Evolutionary conservation across 2,113 vertebrate genomes (phyloP).

Genomic region (Lepisosteus oculatus): DNA sequence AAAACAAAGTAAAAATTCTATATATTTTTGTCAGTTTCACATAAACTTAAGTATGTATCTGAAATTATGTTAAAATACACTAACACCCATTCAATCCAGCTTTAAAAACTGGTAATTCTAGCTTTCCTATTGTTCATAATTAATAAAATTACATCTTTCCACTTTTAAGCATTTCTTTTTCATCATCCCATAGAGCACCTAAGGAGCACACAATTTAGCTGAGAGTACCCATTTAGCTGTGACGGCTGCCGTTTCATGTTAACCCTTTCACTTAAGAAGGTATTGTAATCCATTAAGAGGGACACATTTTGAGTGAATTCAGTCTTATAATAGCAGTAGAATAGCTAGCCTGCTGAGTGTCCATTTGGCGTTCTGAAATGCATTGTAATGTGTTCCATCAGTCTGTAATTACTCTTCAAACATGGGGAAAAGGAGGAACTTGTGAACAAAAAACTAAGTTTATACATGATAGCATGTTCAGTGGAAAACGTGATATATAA

Average conservation of each 20-base stretch:
- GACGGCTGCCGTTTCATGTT: slow-evolving; percentile 45
- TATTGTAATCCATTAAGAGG: slow-evolving; percentile 60
- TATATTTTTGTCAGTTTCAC: no score
- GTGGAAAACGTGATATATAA: slow-evolving; percentile 30
- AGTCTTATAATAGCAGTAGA: slow-evolving; percentile 61
- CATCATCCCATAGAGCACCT: slow-evolving; percentile 36
- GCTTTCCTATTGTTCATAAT: slow-evolving; percentile 23
- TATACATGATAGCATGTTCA: slow-evolving; percentile 30
- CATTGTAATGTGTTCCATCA: slow-evolving; percentile 50
- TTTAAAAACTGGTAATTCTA: no score
- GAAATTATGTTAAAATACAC: no score
- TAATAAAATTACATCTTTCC: slow-evolving; percentile 42
- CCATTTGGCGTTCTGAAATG: slow-evolving; percentile 56
- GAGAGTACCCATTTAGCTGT: slow-evolving; percentile 56
- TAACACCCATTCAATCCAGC: no score
- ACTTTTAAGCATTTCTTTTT: slow-evolving; percentile 29
- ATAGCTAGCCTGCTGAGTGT: slow-evolving; percentile 66
- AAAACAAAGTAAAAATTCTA: no score
- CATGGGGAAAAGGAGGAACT: slow-evolving; percentile 33
- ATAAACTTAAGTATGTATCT: no score
- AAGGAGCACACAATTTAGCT: slow-evolving; percentile 52
- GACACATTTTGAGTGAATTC: slow-evolving; percentile 55
- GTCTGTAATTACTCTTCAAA: slow-evolving; percentile 54
- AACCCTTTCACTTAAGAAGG: slow-evolving; percentile 57
- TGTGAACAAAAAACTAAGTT: slow-evolving; percentile 32